A percentile compares a stretch with the other conserved stretches of the same genome.
Conservation (phyloP, 2,797 vertebrate species). For the Platalea minor region DNA sequence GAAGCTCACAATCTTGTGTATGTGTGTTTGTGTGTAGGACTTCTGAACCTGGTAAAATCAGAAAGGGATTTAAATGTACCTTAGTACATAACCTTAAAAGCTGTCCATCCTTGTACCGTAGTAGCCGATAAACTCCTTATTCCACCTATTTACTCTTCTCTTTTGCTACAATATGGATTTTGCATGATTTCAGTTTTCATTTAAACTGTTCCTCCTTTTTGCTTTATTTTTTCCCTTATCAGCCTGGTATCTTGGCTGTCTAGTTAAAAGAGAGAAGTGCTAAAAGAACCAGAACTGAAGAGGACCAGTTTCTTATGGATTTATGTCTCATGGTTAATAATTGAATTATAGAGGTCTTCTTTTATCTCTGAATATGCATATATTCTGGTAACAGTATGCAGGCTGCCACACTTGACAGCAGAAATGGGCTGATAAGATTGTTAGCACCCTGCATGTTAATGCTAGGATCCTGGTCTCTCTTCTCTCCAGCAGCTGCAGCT, state of each 20-base stretch:
- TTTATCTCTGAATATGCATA: constrained; percentile 44
- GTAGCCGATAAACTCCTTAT: background rate
- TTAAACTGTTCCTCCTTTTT: background rate
- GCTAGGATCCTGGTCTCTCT: background rate
- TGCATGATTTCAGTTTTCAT: background rate
- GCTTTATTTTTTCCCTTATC: background rate
- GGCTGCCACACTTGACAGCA: constrained; percentile 33
- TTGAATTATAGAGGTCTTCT: constrained; percentile 31
- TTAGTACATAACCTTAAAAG: background rate
- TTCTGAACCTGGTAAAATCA: background rate
- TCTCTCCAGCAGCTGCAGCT: background rate
- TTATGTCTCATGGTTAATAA: constrained; percentile 32
- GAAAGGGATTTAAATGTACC: background rate
- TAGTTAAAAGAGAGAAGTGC: background rate
- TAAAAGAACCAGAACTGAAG: background rate
- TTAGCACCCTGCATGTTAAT: constrained; percentile 42
- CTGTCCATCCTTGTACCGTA: background rate
- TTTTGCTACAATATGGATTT: background rate
- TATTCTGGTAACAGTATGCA: constrained; percentile 1
- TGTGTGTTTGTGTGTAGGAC: background rate
- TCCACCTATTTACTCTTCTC: background rate
- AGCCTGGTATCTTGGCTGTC: background rate
- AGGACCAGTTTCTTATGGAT: background rate
- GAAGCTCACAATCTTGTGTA: background rate
- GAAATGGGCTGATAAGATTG: constrained; percentile 38